Evolutionary conservation across 2,797 vertebrate genomes (phyloP), one percentile per base, ranked within the genome.

Genomic region (Chrysocyon brachyurus): DNA sequence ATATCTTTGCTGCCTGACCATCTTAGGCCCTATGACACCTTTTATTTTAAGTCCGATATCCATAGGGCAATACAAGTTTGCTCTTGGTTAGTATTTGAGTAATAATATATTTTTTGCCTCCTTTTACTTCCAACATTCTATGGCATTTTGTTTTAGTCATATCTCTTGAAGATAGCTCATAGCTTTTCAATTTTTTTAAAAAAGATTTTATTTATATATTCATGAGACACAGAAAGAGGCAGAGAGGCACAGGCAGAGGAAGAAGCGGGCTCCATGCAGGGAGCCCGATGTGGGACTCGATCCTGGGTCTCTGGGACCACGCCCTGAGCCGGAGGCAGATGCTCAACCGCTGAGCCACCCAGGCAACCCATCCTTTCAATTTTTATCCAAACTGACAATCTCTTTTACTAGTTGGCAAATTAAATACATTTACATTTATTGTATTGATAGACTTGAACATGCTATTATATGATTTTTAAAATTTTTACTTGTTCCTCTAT

Each of bases 121-220:
- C 70, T 59, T 91, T 87, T 33, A 73, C 64, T 83, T 70, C 46
- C 33, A 72, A 14, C 26, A 4, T 57, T 89, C n/a, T 36, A 5
- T 52, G 36, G 31, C 26, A 40, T 68, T 79, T 83, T 92, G 63
- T 78, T 85, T 63, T 33, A 33, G 59, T 49, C 31, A 2, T 40
- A 56, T 75, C 36, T 91, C n/a, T 92, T 92, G 81, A 92, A 89
- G 90, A 91, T n/a, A 94, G 24, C n/a, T 81, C 77, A 56, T 78
- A 92, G 40, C 49, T 78, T 97, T 92, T 46, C n/a, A 12, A 19
- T 56, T 68, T 78, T 90, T 73, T 7, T 0, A 46, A 46, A 46
- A 46, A 46, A 8, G 40, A 46, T 46, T 46, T 46, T 46, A 46
- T 46, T 46, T 46, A 46, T 46, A 46, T 46, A 46, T 46, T 46